Conservation (phyloP, 2,113 vertebrate species). For the Maccullochella peelii region DNA sequence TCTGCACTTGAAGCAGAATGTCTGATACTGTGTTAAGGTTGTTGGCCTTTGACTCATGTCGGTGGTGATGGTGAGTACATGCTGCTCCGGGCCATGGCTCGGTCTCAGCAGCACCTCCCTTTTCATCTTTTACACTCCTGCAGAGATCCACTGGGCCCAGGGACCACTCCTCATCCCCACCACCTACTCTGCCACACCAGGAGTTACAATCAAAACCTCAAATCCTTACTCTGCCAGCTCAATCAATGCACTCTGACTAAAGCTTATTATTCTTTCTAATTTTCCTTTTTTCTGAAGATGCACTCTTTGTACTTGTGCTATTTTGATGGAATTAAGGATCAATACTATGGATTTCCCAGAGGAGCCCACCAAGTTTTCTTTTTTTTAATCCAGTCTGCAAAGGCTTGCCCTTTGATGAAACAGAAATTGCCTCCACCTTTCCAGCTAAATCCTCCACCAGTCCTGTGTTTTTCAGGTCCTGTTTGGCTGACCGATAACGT, state of each 20-base stretch:
- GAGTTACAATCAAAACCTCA: conserved; percentile 41
- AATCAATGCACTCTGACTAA: conserved; percentile 35
- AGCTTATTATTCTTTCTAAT: conserved; percentile 29
- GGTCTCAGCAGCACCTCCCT: conserved; percentile 43
- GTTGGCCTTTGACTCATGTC: conserved; percentile 59
- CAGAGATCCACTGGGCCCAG: conserved; percentile 16
- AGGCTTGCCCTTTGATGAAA: conserved; percentile 34
- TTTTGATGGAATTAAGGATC: conserved; percentile 60
- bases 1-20: conserved; percentile 76
- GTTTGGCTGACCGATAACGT: conserved; percentile 15
- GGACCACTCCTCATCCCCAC: not conserved
- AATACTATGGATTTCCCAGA: conserved; percentile 68
- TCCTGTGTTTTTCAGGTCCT: conserved; percentile 16
- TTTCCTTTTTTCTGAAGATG: conserved; percentile 36
- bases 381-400: conserved; percentile 16
- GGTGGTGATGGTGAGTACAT: conserved; percentile 3
- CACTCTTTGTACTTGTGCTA: conserved; percentile 49
- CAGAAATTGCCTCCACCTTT: conserved; percentile 24
- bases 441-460: not conserved
- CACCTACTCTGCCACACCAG: not conserved
- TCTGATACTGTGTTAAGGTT: conserved; percentile 43
- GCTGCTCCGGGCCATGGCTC: conserved; percentile 27
- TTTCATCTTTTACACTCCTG: conserved; percentile 60
- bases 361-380: not conserved
- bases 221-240: not conserved